Conservation (phyloP, 2,113 vertebrate genomes). For the Ardeotis arabs region DNA sequence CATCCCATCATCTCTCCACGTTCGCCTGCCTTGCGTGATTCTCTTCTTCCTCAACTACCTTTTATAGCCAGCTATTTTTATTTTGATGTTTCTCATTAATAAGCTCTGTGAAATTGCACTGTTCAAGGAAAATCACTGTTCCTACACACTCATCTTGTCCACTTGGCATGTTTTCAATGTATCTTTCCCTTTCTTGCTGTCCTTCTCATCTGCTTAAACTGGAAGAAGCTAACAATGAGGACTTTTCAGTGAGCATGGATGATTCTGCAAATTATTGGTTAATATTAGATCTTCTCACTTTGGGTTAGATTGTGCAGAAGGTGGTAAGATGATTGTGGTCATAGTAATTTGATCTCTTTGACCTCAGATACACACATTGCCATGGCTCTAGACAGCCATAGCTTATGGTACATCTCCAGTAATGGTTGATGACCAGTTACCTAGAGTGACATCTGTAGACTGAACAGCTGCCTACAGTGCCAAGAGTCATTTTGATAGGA, state of each 20-base stretch:
- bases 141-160: not conserved
- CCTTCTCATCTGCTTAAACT: not conserved
- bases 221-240: not conserved
- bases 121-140: not conserved
- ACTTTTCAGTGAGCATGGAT: not conserved
- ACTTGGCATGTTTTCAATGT: not conserved
- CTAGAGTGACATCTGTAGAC: not conserved
- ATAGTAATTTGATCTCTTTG: not conserved
- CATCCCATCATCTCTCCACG: not conserved
- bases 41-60: not conserved
- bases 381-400: not conserved
- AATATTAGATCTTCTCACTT: not conserved
- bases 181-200: not conserved
- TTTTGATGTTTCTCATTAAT: not conserved
- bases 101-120: not conserved
- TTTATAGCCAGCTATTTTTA: not conserved
- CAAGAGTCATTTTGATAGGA: not conserved
- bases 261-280: not conserved
- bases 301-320: not conserved
- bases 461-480: not conserved
- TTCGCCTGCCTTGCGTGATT: not conserved
- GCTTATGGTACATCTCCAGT: not conserved
- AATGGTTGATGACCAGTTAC: not conserved
- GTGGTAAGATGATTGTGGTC: not conserved
- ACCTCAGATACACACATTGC: not conserved